Evolutionary conservation across 2,797 vertebrate species (phyloP).

Genomic region (Cyprinella venusta): DNA sequence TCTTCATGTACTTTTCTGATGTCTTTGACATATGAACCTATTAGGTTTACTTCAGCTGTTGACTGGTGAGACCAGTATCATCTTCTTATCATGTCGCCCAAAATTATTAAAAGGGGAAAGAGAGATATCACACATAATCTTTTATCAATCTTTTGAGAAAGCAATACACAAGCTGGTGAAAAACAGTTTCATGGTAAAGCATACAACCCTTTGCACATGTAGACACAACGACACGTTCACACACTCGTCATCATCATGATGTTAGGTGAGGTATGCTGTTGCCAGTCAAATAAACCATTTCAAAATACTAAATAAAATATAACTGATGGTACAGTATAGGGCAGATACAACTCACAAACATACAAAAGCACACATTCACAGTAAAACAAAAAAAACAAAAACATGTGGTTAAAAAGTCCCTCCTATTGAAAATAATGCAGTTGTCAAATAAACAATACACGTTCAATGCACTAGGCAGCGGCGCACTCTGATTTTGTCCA

Average conservation of each 20-base stretch:
- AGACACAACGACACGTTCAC: not conserved
- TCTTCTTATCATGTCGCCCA: slow-evolving; percentile 3
- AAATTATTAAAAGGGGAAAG: slow-evolving; percentile 9
- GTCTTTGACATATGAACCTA: slow-evolving; percentile 24
- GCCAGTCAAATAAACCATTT: slow-evolving; percentile 6
- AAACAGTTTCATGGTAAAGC: slow-evolving; percentile 15
- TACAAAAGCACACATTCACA: slow-evolving; percentile 1
- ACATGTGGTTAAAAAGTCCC: slow-evolving; percentile 3
- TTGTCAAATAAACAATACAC: slow-evolving; percentile 19
- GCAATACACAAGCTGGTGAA: slow-evolving; percentile 23
- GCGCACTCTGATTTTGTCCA: slow-evolving; percentile 40
- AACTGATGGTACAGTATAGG: not conserved
- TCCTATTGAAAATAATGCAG: slow-evolving; percentile 3
- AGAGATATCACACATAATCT: slow-evolving; percentile 12
- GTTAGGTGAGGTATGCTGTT: slow-evolving; percentile 21
- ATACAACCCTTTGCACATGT: not conserved
- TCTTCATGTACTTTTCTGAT: slow-evolving; percentile 20
- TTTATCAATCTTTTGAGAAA: slow-evolving; percentile 29
- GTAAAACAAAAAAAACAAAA: not conserved
- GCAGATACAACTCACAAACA: slow-evolving; percentile 6
- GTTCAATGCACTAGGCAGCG: slow-evolving; percentile 10
- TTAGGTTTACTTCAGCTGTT: slow-evolving; percentile 34
- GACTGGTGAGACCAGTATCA: slow-evolving; percentile 27
- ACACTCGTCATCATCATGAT: slow-evolving; percentile 5
- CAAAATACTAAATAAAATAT: slow-evolving; percentile 18